These are phyloP conservation scores for Drosophila kambysellisi DNA, from an alignment of 2,888 invertebrate species.

Conservation along the genomic window DNA sequence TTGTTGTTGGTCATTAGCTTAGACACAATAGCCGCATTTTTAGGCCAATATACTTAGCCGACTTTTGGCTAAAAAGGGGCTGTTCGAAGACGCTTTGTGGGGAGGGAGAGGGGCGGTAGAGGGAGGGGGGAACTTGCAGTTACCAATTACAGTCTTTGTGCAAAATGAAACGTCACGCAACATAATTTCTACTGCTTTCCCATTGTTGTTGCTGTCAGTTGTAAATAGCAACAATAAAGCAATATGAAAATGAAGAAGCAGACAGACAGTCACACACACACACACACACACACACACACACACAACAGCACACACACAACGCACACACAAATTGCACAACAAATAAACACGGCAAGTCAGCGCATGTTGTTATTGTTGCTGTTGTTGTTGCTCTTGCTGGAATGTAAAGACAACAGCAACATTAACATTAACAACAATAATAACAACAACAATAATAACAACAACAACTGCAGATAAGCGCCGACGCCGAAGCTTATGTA, in stretches of 20 bases:
- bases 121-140: constrained; percentile 15
- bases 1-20: constrained; percentile 62
- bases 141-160: constrained; percentile 78
- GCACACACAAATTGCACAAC: constrained; percentile 70
- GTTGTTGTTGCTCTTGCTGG: constrained; percentile 17
- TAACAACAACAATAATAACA: constrained; percentile 1
- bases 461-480: constrained; percentile 27
- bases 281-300: constrained; percentile 41
- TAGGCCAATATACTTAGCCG: constrained; percentile 75
- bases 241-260: constrained; percentile 53
- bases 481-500: constrained; percentile 64
- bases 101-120: not conserved
- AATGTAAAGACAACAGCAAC: constrained; percentile 35
- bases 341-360: constrained; percentile 72
- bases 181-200: constrained; percentile 82
- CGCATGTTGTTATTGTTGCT: constrained; percentile 19
- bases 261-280: constrained; percentile 36
- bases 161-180: constrained; percentile 81
- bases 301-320: constrained; percentile 37
- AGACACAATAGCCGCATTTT: constrained; percentile 49
- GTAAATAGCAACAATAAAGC: constrained; percentile 45
- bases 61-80: constrained; percentile 35
- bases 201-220: constrained; percentile 39
- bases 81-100: not conserved
- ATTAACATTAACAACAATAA: constrained; percentile 20